Base-by-base conservation (phyloP, 2,888 invertebrate genomes). In the Laspeyria flexula region DNA sequence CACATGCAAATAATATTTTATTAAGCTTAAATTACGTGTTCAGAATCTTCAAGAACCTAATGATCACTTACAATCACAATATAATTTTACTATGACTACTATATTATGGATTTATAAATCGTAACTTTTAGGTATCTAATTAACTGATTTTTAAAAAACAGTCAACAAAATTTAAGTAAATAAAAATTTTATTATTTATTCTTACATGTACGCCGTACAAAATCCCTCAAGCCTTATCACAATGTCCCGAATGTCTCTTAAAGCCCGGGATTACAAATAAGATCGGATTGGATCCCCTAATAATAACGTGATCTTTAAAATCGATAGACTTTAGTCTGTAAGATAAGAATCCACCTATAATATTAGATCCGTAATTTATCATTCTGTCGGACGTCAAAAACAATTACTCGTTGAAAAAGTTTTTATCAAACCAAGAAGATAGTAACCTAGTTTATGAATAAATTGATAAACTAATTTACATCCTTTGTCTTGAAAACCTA, bases 391-490 rank as follows among this genome's bases (percentile, higher is more conserved):
- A 40, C 35, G 58, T 57, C 66, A 57, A 51, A 66, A 62, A 57
- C 54, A 65, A 64, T 62, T 64, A 64, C 54, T 15, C 16, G 37
- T 30, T 15, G 39, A 55, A 58, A 65, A 66, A 62, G 37, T 63
- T 64, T 61, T 61, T 40, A 57, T 57, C 54, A 49, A 51, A 54
- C 51, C 54, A 48, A 46, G 43, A 57, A 57, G 37, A 55, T 59
- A 44, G 63, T 55, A 64, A 62, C 29, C 31, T 62, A 57, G 44
- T 66, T 44, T 66, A 55, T 40, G 47, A 47, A 41, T 41, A 61
- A 65, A 62, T 54, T 49, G 57, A 46, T 55, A 52, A 64, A 62
- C 44, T 47, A 29, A 51, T 55, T 66, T 57, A 38, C 58, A 44
- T 42, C 42, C 42, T 52, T 49, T 47, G 46, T 40, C 54, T 35